phyloP scores from a whole-genome alignment of 2,113 vertebrate species.

The Gila orcuttii region DNA sequence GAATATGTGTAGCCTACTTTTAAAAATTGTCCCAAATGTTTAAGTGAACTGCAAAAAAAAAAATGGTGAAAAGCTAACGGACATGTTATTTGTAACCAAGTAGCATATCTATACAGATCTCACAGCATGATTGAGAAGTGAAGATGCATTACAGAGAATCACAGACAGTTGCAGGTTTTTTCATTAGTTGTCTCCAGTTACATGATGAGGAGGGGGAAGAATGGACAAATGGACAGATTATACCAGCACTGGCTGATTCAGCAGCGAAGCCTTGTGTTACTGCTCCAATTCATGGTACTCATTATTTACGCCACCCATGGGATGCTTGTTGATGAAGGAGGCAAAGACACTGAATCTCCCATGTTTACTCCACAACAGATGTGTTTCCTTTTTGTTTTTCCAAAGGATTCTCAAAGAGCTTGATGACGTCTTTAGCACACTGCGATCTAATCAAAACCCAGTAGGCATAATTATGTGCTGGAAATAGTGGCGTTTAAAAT shows the following conservation, averaged over 20 bases:
- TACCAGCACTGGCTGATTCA: constrained; percentile 21
- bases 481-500: constrained; percentile 15
- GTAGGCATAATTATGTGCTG: constrained; percentile 42
- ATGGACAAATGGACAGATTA: constrained; percentile 29
- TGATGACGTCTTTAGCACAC: constrained; percentile 24
- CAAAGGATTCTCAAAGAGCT: constrained; percentile 2
- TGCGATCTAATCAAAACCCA: constrained; percentile 44
- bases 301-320: constrained; percentile 30
- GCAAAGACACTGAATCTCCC: constrained; percentile 11
- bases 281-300: constrained; percentile 28
- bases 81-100: background rate
- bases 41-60: background rate
- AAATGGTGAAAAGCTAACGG: background rate
- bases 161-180: background rate
- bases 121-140: background rate
- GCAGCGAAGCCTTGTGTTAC: constrained; percentile 3
- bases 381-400: constrained; percentile 40
- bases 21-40: no score
- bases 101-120: background rate
- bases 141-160: background rate
- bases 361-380: constrained; percentile 43
- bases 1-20: no score
- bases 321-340: constrained; percentile 24
- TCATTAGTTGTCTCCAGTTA: constrained; percentile 24
- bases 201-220: background rate